Evolutionary conservation across 1,140 invertebrate species (phyloP).

Genomic region (Pectinophora gossypiella): DNA sequence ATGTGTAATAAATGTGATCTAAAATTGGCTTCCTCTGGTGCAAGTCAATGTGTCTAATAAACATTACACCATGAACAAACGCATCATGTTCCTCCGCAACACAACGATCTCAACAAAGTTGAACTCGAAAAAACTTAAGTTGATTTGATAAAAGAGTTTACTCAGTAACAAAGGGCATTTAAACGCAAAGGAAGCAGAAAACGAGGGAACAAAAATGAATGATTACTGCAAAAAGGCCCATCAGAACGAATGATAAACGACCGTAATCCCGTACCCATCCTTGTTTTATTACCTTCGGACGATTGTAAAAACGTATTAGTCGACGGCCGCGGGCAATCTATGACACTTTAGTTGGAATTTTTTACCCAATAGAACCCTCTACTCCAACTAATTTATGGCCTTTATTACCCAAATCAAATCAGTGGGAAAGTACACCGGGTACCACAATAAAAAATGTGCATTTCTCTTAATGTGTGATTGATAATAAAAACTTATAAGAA

Average conservation of each 20-base stretch:
- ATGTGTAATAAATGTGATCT: too few species aligned
- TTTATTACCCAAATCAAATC: slow-evolving; percentile 38
- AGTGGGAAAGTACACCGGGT: too few species aligned
- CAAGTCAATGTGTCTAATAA: too few species aligned
- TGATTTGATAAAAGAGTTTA: slow-evolving; percentile 60
- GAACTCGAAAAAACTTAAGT: slow-evolving; percentile 15
- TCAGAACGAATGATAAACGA: slow-evolving; percentile 74
- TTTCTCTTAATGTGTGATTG: too few species aligned
- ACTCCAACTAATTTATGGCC: slow-evolving; percentile 44
- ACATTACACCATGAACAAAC: too few species aligned
- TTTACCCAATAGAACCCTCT: slow-evolving; percentile 35
- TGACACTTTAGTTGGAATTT: slow-evolving; percentile 52
- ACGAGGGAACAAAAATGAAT: slow-evolving; percentile 73
- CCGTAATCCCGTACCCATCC: slow-evolving; percentile 66
- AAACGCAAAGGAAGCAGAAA: slow-evolving; percentile 64
- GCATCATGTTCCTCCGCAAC: too few species aligned
- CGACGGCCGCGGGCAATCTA: slow-evolving; percentile 40
- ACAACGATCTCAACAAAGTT: too few species aligned
- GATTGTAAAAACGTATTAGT: slow-evolving; percentile 74
- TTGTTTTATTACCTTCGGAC: slow-evolving; percentile 68
- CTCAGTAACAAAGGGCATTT: slow-evolving; percentile 50
- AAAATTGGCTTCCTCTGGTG: too few species aligned
- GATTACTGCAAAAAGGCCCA: slow-evolving; percentile 73
- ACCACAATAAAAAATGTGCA: too few species aligned
- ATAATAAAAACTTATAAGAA: too few species aligned